These are phyloP conservation scores for Aphaenogaster ashmeadi DNA, from an alignment of 1,140 invertebrate genomes.

Conservation along the genomic window DNA sequence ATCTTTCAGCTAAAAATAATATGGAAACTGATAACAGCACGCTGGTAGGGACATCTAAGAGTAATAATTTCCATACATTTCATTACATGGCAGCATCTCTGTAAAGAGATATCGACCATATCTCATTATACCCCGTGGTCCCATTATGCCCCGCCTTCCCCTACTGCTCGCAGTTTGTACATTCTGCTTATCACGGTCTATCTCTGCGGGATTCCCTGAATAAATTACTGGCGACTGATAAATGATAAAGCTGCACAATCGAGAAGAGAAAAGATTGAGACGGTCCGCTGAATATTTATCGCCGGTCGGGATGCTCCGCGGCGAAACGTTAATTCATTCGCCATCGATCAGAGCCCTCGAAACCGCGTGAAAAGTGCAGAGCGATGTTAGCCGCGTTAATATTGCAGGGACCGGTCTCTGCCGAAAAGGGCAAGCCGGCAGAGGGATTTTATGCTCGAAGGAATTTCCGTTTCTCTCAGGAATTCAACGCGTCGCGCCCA, in stretches of 20 bases:
- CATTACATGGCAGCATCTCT: too few relatives aligned
- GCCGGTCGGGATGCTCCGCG: background rate
- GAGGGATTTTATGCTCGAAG: conserved; percentile 12
- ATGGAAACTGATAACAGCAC: too few relatives aligned
- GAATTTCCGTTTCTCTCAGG: background rate
- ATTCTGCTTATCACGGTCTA: conserved; percentile 6
- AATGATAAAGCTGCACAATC: conserved; percentile 46
- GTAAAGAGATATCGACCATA: too few relatives aligned
- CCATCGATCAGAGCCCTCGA: conserved; percentile 42
- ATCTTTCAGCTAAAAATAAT: too few relatives aligned
- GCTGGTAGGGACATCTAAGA: too few relatives aligned
- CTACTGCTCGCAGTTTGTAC: background rate
- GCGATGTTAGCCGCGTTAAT: conserved; percentile 48
- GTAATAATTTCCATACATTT: too few relatives aligned
- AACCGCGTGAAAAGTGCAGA: conserved; percentile 59
- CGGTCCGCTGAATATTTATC: conserved; percentile 52
- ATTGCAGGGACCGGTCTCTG: background rate
- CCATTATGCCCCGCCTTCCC: too few relatives aligned
- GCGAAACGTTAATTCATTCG: conserved; percentile 58
- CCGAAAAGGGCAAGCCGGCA: conserved; percentile 29
- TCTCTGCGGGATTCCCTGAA: background rate
- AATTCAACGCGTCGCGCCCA: background rate
- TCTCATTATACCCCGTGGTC: too few relatives aligned
- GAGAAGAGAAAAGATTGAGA: conserved; percentile 31
- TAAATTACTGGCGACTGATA: conserved; percentile 29